These are phyloP conservation scores for Siphamia tubifer DNA, from an alignment of 2,113 vertebrate species.

Conservation along the genomic window DNA sequence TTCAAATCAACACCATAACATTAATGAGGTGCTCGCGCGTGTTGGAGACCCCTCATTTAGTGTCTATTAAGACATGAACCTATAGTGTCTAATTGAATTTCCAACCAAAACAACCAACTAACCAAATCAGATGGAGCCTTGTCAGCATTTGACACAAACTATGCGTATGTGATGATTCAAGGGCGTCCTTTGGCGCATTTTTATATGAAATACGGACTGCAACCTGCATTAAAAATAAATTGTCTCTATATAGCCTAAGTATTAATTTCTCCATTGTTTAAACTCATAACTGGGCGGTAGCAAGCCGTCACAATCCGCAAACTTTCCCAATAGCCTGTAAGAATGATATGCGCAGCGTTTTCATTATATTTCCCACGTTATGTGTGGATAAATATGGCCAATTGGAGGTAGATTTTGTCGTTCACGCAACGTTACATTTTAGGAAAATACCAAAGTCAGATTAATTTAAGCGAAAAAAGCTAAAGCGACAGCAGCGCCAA, in stretches of 20 bases:
- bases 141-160: not conserved
- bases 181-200: too few species aligned
- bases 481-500: not conserved
- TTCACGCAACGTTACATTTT: not conserved
- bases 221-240: too few species aligned
- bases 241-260: too few species aligned
- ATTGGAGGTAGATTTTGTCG: not conserved
- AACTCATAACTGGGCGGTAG: too few species aligned
- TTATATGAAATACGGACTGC: too few species aligned
- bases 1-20: not conserved
- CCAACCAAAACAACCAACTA: too few species aligned
- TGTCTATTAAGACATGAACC: not conserved
- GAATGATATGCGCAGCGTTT: not conserved
- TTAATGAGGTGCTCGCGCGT: not conserved
- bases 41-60: not conserved
- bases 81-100: not conserved
- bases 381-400: not conserved
- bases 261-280: too few species aligned
- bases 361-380: rapidly evolving
- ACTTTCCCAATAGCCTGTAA: too few species aligned
- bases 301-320: too few species aligned
- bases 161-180: not conserved
- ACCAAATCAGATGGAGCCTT: too few species aligned
- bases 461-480: not conserved
- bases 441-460: not conserved